Evolutionary conservation across 2,888 invertebrate species (phyloP).

Genomic region (Drosophila subsilvestris): DNA sequence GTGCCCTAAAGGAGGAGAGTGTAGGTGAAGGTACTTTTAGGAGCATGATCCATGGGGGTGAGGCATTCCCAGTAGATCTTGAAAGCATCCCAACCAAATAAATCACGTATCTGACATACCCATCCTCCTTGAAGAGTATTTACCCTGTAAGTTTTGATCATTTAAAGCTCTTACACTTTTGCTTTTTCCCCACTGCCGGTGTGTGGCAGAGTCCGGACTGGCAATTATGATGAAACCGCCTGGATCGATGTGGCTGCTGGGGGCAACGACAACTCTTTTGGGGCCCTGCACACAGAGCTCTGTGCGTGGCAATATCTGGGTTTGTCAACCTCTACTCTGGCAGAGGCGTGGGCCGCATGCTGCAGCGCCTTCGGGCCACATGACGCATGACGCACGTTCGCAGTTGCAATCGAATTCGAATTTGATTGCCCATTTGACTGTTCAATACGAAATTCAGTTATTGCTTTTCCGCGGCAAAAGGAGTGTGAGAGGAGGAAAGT

Average conservation of each 20-base stretch:
- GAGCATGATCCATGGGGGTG: too few species aligned
- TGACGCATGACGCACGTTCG: conserved; percentile 51
- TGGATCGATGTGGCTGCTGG: conserved; percentile 28
- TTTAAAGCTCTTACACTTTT: conserved; percentile 29
- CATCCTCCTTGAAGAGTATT: conserved; percentile 10
- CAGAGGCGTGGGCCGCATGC: conserved; percentile 20
- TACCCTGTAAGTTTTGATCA: neutral
- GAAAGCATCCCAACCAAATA: neutral
- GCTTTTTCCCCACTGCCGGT: conserved; percentile 25
- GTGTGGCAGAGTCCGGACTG: conserved; percentile 9
- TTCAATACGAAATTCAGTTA: conserved; percentile 36
- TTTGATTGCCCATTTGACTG: conserved; percentile 34
- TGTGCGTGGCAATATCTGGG: conserved; percentile 63
- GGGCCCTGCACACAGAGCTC: conserved; percentile 9
- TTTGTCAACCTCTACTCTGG: conserved; percentile 63
- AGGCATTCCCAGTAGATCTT: neutral
- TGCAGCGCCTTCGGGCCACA: conserved; percentile 29
- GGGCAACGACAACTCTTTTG: conserved; percentile 2
- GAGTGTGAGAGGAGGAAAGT: neutral
- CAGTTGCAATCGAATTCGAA: neutral
- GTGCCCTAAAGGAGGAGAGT: neutral
- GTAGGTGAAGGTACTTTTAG: too few species aligned
- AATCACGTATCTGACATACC: neutral
- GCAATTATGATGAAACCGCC: conserved; percentile 71
- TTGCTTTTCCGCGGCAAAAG: conserved; percentile 45